Conservation (phyloP, 2,797 vertebrate genomes). For the Odontamblyopus lacepedii region DNA sequence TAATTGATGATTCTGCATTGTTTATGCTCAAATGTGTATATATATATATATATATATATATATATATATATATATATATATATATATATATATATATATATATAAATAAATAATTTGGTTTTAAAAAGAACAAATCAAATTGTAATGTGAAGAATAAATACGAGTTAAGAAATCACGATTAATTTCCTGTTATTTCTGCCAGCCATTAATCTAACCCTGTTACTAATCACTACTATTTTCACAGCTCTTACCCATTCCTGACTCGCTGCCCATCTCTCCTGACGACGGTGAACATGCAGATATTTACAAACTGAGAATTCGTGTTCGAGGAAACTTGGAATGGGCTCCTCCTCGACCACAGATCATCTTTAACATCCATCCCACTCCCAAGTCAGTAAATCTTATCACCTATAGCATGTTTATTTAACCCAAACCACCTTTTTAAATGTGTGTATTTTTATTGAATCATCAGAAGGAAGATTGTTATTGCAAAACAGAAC, state of each 20-base stretch:
- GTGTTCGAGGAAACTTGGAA: slow-evolving; percentile 94
- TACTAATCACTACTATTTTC: neutral
- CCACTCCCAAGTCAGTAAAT: slow-evolving; percentile 87
- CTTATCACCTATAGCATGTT: neutral
- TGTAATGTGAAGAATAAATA: too few species aligned
- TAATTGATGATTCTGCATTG: too few species aligned
- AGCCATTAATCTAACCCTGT: neutral
- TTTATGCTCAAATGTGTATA: too few species aligned
- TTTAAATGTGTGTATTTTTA: neutral
- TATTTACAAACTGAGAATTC: slow-evolving; percentile 94
- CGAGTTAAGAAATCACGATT: too few species aligned
- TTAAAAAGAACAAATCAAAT: too few species aligned
- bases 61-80: too few species aligned
- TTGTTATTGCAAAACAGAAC: slow-evolving; percentile 93
- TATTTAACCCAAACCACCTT: too few species aligned
- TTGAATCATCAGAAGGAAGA: slow-evolving; percentile 84
- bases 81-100: too few species aligned
- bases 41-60: too few species aligned
- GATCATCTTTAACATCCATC: slow-evolving; percentile 96
- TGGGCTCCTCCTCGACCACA: slow-evolving; percentile 97
- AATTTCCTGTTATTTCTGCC: too few species aligned
- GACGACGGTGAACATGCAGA: slow-evolving; percentile 96
- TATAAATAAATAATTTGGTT: too few species aligned
- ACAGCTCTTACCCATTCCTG: slow-evolving; percentile 93
- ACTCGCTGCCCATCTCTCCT: slow-evolving; percentile 95